Evolutionary conservation across 2,888 invertebrate genomes (phyloP).

Genomic region (Acanthoscelides obtectus): DNA sequence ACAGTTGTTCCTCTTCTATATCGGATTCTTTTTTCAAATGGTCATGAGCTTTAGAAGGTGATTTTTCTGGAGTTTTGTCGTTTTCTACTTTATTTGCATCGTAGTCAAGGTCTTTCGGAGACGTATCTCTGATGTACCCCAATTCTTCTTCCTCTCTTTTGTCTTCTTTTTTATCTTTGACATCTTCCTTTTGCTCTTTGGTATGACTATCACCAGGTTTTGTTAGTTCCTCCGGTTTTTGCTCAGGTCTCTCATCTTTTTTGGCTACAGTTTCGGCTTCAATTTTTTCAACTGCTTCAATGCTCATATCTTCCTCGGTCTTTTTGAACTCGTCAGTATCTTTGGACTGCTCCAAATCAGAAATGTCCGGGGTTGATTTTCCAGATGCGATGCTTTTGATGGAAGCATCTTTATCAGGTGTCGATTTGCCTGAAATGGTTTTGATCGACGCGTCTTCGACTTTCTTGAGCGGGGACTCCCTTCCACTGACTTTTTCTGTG

Average conservation of each 20-base stretch:
- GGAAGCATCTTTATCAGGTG: conserved; percentile 18
- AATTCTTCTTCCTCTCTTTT: conserved; percentile 22
- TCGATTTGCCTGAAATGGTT: conserved; percentile 11
- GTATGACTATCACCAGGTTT: conserved; percentile 7
- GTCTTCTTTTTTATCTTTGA: conserved; percentile 36
- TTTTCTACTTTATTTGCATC: conserved; percentile 2
- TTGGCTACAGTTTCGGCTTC: not conserved
- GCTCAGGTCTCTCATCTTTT: not conserved
- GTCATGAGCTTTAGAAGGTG: conserved; percentile 6
- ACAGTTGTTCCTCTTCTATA: not conserved
- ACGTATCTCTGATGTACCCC: not conserved
- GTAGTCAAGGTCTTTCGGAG: conserved; percentile 13
- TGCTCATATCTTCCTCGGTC: not conserved
- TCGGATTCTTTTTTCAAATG: conserved; percentile 13
- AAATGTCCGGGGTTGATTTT: conserved; percentile 25
- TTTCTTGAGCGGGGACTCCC: conserved; percentile 1
- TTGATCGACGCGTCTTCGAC: conserved; percentile 2
- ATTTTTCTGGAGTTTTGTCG: conserved; percentile 6
- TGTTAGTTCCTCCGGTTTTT: not conserved
- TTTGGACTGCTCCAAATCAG: conserved; percentile 18
- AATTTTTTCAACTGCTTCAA: not conserved
- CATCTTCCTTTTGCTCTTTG: conserved; percentile 28
- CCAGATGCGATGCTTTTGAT: conserved; percentile 19
- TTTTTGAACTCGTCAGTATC: conserved; percentile 3
- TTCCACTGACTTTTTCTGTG: not conserved